Conservation (phyloP, 2,797 vertebrate genomes). For the Mergus octosetaceus region DNA sequence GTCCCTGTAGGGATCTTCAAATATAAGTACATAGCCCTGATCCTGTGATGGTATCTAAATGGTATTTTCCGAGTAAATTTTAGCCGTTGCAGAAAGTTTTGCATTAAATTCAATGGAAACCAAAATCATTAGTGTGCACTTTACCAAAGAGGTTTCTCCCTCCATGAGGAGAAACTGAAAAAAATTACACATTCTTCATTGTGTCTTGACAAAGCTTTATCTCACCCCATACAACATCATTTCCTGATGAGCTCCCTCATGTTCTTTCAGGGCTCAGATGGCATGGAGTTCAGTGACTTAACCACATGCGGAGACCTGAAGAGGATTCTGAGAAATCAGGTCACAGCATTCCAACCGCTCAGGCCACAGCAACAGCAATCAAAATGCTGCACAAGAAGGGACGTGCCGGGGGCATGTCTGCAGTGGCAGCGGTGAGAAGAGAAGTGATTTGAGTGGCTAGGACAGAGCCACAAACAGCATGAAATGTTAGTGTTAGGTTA, state of each 20-base stretch:
- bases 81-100: conserved; percentile 5
- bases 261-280: not conserved
- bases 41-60: not conserved
- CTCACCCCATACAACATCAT: not conserved
- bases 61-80: not conserved
- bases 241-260: not conserved
- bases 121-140: not conserved
- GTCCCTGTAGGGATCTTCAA: not conserved
- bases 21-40: not conserved
- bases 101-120: not conserved
- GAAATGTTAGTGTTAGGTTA: too few relatives aligned
- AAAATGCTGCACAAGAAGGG: not conserved
- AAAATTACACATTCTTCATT: not conserved
- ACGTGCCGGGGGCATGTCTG: not conserved
- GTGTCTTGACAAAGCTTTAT: not conserved
- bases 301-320: not conserved
- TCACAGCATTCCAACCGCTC: not conserved
- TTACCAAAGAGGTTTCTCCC: not conserved
- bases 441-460: not conserved
- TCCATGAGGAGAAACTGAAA: not conserved
- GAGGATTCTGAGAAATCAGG: not conserved
- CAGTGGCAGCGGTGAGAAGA: not conserved
- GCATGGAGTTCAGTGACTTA: not conserved
- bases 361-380: not conserved
- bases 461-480: not conserved